Percentiles rank a stretch among this genome's conserved stretches.
Conservation (phyloP, 1,140 invertebrate species). For the Listronotus bonariensis region DNA sequence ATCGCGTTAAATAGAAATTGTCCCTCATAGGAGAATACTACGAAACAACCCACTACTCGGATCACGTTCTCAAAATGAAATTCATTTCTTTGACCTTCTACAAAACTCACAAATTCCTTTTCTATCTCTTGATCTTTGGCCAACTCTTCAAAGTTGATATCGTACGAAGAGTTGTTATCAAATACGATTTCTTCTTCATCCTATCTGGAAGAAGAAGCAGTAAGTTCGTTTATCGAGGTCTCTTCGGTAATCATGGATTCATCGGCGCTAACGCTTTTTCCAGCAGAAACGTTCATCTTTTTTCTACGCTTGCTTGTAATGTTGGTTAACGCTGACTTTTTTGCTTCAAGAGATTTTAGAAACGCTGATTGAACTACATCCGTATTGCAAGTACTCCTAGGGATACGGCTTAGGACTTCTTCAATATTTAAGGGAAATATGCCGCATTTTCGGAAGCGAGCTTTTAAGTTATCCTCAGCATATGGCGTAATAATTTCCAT, state of each 20-base stretch:
- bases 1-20: too few species aligned
- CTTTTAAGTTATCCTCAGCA: background rate
- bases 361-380: conserved; percentile 1
- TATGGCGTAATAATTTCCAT: background rate
- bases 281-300: conserved; percentile 1
- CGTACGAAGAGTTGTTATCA: background rate
- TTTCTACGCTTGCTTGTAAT: conserved; percentile 1
- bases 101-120: background rate
- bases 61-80: background rate
- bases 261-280: conserved; percentile 2
- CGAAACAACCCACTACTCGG: too few species aligned
- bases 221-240: background rate
- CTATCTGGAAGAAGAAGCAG: background rate
- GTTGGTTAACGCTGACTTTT: background rate
- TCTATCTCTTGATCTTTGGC: conserved; percentile 2
- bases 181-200: background rate
- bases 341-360: background rate
- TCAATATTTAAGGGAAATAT: background rate
- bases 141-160: background rate
- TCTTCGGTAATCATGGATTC: background rate
- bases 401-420: conserved; percentile 2
- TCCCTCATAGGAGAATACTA: too few species aligned
- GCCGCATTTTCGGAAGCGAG: background rate
- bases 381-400: background rate
- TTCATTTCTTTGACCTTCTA: background rate